phyloP scores from a whole-genome alignment of 2,888 invertebrate species.

The Lochmaea crataegi region DNA sequence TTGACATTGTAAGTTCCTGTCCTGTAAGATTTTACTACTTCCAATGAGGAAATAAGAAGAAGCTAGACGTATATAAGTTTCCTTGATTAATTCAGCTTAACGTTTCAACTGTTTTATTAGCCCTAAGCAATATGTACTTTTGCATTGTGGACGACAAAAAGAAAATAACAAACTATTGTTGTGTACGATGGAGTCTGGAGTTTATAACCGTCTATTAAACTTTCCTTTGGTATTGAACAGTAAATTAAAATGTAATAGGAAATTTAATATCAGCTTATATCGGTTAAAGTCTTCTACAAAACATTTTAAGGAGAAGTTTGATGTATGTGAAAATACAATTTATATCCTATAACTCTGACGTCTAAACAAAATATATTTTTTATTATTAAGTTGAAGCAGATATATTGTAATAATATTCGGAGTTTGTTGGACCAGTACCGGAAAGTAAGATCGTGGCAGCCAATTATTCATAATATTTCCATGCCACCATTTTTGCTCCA shows the following conservation, averaged over 20 bases:
- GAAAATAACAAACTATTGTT: constrained; percentile 25
- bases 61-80: neutral
- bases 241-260: neutral
- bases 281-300: neutral
- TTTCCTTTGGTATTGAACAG: neutral
- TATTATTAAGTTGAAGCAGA: too few relatives aligned
- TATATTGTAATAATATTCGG: too few relatives aligned
- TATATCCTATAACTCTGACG: too few relatives aligned
- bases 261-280: neutral
- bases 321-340: too few relatives aligned
- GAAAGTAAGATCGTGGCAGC: too few relatives aligned
- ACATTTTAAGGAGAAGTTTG: neutral
- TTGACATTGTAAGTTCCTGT: neutral
- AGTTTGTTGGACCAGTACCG: too few relatives aligned
- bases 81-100: constrained; percentile 23
- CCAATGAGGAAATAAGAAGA: constrained; percentile 19
- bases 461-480: too few relatives aligned
- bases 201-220: constrained; percentile 22
- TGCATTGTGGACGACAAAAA: constrained; percentile 22
- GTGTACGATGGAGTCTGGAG: constrained; percentile 15
- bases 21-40: constrained; percentile 1
- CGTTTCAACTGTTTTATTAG: constrained; percentile 28
- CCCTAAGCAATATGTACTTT: constrained; percentile 19
- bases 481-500: too few relatives aligned
- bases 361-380: neutral